These are phyloP conservation scores for Microplitis deprimator DNA, from an alignment of 2,888 invertebrate species.

Conservation along the genomic window DNA sequence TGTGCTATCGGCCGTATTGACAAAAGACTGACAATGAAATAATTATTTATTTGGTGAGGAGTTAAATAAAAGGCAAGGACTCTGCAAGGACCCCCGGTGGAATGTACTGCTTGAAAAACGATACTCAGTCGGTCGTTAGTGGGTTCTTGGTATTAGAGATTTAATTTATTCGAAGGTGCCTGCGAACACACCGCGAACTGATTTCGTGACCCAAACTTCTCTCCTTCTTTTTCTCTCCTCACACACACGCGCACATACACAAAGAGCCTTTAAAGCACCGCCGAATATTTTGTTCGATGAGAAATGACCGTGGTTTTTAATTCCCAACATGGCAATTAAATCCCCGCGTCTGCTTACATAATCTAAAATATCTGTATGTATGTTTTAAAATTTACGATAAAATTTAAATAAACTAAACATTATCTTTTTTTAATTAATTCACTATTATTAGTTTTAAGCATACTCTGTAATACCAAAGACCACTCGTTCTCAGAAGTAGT, in stretches of 20 bases:
- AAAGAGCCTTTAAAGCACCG: background rate
- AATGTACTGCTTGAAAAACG: constrained; percentile 24
- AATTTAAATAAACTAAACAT: background rate
- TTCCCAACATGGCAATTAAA: constrained; percentile 21
- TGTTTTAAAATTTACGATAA: constrained; percentile 1
- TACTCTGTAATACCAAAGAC: too few relatives aligned
- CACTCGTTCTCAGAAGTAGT: too few relatives aligned
- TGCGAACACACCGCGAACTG: constrained; percentile 44
- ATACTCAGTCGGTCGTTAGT: constrained; percentile 57
- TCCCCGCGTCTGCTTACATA: constrained; percentile 11
- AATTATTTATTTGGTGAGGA: constrained; percentile 21
- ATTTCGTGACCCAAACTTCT: constrained; percentile 39
- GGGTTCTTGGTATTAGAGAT: constrained; percentile 63
- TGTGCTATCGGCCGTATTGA: constrained; percentile 19
- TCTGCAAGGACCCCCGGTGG: constrained; percentile 1
- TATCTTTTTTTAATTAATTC: constrained; percentile 7
- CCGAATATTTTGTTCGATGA: constrained; percentile 1
- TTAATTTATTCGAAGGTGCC: constrained; percentile 63
- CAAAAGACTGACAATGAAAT: constrained; percentile 7
- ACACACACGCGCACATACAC: background rate
- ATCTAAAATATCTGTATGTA: background rate
- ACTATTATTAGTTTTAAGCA: background rate
- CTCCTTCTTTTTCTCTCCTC: background rate
- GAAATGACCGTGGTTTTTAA: constrained; percentile 25
- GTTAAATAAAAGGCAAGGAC: constrained; percentile 42